These are phyloP conservation scores for Hippocampus barbouri DNA, from an alignment of 2,113 vertebrate species.

Conservation along the genomic window DNA sequence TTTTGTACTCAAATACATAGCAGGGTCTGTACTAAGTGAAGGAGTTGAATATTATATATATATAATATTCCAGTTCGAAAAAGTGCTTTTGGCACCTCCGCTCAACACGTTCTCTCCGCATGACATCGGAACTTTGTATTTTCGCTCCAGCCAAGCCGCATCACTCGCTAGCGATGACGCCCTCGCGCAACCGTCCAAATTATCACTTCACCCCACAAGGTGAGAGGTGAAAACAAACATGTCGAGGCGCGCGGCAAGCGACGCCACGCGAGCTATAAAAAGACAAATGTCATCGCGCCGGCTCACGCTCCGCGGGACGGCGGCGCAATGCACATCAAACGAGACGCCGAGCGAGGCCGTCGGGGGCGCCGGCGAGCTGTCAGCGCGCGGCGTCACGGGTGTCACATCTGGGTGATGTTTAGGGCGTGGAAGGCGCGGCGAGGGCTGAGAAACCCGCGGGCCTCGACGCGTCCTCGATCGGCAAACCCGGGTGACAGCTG, in stretches of 20 bases:
- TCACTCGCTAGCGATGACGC: slow-evolving; percentile 13
- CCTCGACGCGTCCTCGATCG: slow-evolving; percentile 32
- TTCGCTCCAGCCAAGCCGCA: background rate
- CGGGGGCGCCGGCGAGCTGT: slow-evolving; percentile 14
- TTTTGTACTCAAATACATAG: too few relatives aligned
- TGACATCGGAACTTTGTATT: background rate
- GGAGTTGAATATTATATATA: too few relatives aligned
- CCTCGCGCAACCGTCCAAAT: slow-evolving; percentile 28
- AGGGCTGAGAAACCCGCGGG: slow-evolving; percentile 48
- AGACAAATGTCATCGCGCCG: slow-evolving; percentile 24
- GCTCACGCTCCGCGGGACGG: background rate
- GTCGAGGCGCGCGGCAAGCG: slow-evolving; percentile 9
- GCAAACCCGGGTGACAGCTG: slow-evolving; percentile 51
- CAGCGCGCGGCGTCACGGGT: slow-evolving; percentile 16
- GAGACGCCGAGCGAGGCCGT: background rate
- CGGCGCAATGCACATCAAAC: background rate
- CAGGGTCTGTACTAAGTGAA: too few relatives aligned
- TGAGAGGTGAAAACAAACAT: slow-evolving; percentile 34
- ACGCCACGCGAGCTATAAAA: background rate
- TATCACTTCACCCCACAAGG: slow-evolving; percentile 42
- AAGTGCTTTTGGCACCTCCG: too few relatives aligned
- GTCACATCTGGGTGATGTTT: slow-evolving; percentile 51
- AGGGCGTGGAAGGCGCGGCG: slow-evolving; percentile 27
- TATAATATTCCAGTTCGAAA: too few relatives aligned
- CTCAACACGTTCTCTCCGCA: too few relatives aligned